phyloP scores from a whole-genome alignment of 2,888 invertebrate species.

The Morpho achilles region DNA sequence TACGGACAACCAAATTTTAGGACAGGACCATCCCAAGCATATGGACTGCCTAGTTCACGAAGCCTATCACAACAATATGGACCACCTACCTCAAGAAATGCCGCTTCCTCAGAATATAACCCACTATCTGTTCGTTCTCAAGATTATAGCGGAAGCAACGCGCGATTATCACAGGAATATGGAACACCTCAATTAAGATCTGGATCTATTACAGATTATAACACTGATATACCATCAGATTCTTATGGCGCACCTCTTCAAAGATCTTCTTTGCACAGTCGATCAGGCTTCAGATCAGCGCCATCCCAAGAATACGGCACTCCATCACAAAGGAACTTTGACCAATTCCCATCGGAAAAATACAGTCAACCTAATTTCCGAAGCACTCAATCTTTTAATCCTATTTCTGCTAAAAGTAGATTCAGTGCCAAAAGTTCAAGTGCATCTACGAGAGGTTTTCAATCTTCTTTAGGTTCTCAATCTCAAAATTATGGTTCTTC shows the following conservation, averaged over 20 bases:
- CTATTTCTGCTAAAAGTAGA: constrained; percentile 29
- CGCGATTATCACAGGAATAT: constrained; percentile 34
- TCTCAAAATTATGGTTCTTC: constrained; percentile 36
- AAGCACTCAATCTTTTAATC: constrained; percentile 13
- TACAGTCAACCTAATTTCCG: constrained; percentile 33
- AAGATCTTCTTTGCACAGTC: constrained; percentile 36
- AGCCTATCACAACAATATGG: constrained; percentile 28
- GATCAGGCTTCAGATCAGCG: constrained; percentile 40
- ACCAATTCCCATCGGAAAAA: constrained; percentile 40
- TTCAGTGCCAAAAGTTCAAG: constrained; percentile 35
- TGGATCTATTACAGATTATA: constrained; percentile 34
- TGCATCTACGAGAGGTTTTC: constrained; percentile 38
- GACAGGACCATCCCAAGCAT: constrained; percentile 35
- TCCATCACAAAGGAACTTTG: constrained; percentile 40
- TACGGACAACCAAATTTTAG: constrained; percentile 30
- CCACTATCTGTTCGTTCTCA: constrained; percentile 34
- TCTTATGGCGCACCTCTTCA: constrained; percentile 36
- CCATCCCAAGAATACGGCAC: constrained; percentile 47
- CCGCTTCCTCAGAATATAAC: constrained; percentile 34
- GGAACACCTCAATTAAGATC: constrained; percentile 28
- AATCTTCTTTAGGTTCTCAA: constrained; percentile 25
- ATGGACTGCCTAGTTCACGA: constrained; percentile 40
- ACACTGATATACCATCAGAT: constrained; percentile 29
- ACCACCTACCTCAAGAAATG: constrained; percentile 12
- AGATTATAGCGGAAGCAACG: constrained; percentile 39